A percentile compares a stretch with the other conserved stretches of the same genome.
Conservation (phyloP, 2,113 vertebrate species). For the Pomatorhinus ruficollis region DNA sequence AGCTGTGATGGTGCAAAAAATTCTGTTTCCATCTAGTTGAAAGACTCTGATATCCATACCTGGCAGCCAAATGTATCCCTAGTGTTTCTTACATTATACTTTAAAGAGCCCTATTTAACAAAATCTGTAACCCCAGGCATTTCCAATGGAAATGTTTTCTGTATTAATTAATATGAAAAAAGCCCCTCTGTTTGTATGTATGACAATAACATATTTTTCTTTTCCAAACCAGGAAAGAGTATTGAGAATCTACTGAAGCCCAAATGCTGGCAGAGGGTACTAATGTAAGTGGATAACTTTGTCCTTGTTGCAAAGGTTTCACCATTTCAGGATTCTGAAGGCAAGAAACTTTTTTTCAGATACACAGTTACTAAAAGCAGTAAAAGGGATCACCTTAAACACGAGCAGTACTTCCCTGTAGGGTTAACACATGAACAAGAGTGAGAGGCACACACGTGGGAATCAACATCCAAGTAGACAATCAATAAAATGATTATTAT, state of each 20-base stretch:
- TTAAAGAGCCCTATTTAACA: neutral
- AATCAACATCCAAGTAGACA: neutral
- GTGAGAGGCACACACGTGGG: neutral
- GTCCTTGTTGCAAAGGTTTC: neutral
- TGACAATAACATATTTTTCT: neutral
- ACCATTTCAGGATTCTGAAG: neutral
- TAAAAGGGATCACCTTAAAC: neutral
- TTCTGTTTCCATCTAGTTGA: neutral
- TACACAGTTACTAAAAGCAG: neutral
- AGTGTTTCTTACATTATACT: neutral
- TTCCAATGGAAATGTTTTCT: neutral
- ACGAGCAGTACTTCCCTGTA: neutral
- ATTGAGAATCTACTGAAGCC: neutral
- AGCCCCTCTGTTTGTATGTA: rapidly evolving
- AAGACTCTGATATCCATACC: neutral
- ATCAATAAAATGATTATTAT: neutral
- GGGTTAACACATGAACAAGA: neutral
- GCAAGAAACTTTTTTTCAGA: neutral
- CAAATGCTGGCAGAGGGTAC: neutral
- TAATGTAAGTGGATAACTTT: neutral
- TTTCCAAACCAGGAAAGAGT: neutral
- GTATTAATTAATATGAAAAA: neutral
- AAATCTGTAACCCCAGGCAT: neutral
- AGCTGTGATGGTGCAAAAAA: neutral
- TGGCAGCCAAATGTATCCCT: neutral